Conservation (phyloP, 2,888 invertebrate species). For the Drosophila pseudotalamancana region DNA sequence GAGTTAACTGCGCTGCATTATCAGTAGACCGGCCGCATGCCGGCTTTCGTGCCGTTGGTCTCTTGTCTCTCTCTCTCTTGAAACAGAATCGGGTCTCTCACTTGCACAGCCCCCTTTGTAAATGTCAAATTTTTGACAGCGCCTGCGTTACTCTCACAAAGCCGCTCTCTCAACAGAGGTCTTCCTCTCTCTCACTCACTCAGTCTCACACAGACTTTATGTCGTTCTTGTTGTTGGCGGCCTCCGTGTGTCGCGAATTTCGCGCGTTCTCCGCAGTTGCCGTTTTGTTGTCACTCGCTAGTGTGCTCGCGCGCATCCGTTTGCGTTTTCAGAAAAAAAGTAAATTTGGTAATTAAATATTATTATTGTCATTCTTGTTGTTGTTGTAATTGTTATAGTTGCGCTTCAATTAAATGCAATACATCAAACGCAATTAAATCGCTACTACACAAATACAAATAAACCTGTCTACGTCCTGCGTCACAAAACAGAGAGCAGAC, state of each 20-base stretch:
- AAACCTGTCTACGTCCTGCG: constrained; percentile 55
- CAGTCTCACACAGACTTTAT: not conserved
- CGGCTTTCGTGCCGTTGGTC: constrained; percentile 33
- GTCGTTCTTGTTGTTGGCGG: not conserved
- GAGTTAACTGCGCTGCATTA: constrained; percentile 13
- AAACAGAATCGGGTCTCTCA: too few species aligned
- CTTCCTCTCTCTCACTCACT: constrained; percentile 3
- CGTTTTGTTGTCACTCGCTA: constrained; percentile 39
- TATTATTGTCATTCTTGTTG: constrained; percentile 38
- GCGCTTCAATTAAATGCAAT: constrained; percentile 15
- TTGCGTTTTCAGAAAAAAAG: constrained; percentile 35
- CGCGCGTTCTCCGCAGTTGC: constrained; percentile 53
- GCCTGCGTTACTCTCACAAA: too few species aligned
- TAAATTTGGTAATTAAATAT: constrained; percentile 62
- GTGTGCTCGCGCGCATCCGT: constrained; percentile 22
- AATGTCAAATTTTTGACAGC: constrained; percentile 10
- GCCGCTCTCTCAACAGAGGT: not conserved
- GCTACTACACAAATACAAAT: constrained; percentile 2
- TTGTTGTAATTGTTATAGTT: constrained; percentile 12
- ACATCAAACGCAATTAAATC: constrained; percentile 19
- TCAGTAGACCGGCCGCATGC: constrained; percentile 24
- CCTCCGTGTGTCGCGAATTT: constrained; percentile 21
- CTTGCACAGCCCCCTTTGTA: constrained; percentile 13
- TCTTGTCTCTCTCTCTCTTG: not conserved
- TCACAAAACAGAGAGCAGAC: constrained; percentile 7